Evolutionary conservation across 53 echinoderm and acorn worm species (phyloP), one percentile per base, ranked within the genome.

Genomic region (Arbacia lixula): DNA sequence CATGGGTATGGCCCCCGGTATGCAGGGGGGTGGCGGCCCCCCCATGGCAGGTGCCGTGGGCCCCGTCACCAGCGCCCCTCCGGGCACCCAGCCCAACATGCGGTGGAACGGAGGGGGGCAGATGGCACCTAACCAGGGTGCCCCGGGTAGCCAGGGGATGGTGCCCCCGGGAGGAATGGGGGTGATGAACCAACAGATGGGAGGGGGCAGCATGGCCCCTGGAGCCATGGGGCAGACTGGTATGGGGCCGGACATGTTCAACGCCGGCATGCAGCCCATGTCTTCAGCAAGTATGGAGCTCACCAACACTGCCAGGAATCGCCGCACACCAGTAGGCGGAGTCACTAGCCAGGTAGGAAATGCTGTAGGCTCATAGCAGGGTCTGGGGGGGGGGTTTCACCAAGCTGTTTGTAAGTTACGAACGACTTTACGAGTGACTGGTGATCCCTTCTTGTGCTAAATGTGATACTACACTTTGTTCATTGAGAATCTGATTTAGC

Each of bases 61-160:
- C 0, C 82, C 82, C 9, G 82, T 56, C 19, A 35, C 57, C 11
- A 39, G 24, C 4, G 78, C 57, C 37, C 74, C 74, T 0, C 64
- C 88, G 17, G 83, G 73, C 29, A 72, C 81, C 28, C n/a, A n/a
- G n/a, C n/a, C n/a, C n/a, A 86, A 92, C 87, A 88, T 92, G 95
- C 53, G 93, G 35, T 92, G 92, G 95, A 88, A 79, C 60, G 33
- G 34, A 35, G 33, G 34, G 34, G 65, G 41, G 30, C 88, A 6
- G 85, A 84, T 27, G 64, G 36, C 36, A 37, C 91, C 34, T 34
- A 83, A 78, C 31, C 85, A 77, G 55, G 74, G 53, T 5, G 46
- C 50, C 74, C 31, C 69, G 36, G 64, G 21, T 25, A 67, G 30
- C 21, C 78, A 37, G 78, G 88, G 66, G 72, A 92, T 71, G 76